Conservation (phyloP, 2,797 vertebrate genomes). For the Meriones psammophilus region DNA sequence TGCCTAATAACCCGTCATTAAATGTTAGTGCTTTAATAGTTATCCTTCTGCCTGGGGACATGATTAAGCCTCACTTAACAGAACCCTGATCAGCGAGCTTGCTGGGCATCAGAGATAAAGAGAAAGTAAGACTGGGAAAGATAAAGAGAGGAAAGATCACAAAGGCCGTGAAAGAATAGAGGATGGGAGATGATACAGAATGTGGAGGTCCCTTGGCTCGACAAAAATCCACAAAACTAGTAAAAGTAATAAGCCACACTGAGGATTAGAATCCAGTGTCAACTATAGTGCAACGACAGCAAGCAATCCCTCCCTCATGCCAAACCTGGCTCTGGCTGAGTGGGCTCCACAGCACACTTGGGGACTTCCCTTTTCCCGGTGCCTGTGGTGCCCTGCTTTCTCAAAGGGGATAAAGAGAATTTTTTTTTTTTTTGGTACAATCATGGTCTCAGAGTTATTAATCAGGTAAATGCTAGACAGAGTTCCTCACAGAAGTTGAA, state of each 20-base stretch:
- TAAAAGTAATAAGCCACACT: not conserved
- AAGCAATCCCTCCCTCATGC: not conserved
- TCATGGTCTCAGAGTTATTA: slow-evolving; percentile 3
- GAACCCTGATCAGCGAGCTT: slow-evolving; percentile 85
- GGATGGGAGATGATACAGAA: not conserved
- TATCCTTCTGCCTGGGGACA: slow-evolving; percentile 86
- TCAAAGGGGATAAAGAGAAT: not conserved
- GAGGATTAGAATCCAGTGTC: not conserved
- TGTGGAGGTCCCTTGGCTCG: not conserved
- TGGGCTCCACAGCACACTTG: not conserved
- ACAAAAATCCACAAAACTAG: not conserved
- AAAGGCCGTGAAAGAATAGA: not conserved
- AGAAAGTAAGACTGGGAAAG: slow-evolving; percentile 19
- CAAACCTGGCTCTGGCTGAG: not conserved
- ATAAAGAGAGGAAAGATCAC: not conserved
- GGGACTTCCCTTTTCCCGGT: not conserved
- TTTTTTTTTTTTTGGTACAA: slow-evolving; percentile 18
- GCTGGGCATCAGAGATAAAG: slow-evolving; percentile 80
- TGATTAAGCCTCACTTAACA: slow-evolving; percentile 87
- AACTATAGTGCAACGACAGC: not conserved
- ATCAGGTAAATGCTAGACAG: not conserved
- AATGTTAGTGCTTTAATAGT: slow-evolving; percentile 89
- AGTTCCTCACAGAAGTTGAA: not conserved
- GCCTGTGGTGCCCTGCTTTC: not conserved
- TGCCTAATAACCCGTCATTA: slow-evolving; percentile 87